Evolutionary conservation across 1,140 invertebrate species (phyloP).

Genomic region (Parasteatoda tepidariorum): DNA sequence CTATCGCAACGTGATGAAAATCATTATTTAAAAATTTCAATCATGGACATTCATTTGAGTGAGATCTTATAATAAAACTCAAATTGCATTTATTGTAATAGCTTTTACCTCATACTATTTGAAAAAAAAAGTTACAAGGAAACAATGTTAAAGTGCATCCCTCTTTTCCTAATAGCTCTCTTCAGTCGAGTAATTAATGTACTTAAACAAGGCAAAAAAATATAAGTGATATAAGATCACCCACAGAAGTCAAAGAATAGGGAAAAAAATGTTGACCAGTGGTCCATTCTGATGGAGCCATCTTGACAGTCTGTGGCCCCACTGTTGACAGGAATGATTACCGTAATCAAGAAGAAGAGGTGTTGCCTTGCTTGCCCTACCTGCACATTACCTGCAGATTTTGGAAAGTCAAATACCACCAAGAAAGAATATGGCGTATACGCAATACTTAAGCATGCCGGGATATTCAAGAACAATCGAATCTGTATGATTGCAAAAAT

Average conservation of each 20-base stretch:
- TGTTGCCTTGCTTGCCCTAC: conserved; percentile 27
- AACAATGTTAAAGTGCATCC: too few species aligned
- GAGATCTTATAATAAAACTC: too few species aligned
- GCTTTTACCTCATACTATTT: too few species aligned
- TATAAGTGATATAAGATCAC: not conserved
- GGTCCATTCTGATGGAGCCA: conserved; percentile 39
- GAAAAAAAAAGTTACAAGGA: too few species aligned
- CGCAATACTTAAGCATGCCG: not conserved
- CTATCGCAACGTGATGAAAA: too few species aligned
- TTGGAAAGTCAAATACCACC: conserved; percentile 17
- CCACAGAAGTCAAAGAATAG: not conserved
- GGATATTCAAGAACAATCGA: too few species aligned
- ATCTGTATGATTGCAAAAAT: too few species aligned
- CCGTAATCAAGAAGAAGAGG: conserved; percentile 36
- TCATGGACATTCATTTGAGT: too few species aligned
- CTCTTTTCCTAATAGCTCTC: too few species aligned
- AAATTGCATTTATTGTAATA: too few species aligned
- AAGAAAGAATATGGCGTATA: conserved; percentile 13
- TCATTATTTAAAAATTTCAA: too few species aligned
- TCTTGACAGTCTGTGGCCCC: conserved; percentile 22
- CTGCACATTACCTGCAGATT: conserved; percentile 30
- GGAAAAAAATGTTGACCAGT: conserved; percentile 28
- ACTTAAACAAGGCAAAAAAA: not conserved
- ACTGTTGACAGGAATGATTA: conserved; percentile 43
- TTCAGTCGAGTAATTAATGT: too few species aligned